Conservation (phyloP, 2,888 invertebrate genomes). For the Hemistola chrysoprasaria region DNA sequence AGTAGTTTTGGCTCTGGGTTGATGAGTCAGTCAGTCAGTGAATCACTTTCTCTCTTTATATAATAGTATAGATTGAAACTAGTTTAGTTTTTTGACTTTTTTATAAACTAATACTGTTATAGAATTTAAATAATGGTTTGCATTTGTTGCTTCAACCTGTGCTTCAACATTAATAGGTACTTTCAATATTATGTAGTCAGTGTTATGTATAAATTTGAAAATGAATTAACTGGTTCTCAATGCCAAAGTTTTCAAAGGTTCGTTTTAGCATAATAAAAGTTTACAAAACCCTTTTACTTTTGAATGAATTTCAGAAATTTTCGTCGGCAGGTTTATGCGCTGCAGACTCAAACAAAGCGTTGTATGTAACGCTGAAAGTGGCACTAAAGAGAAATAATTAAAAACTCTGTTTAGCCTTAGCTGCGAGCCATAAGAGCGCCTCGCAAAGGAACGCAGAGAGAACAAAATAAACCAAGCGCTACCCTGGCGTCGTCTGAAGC, state of each 20-base stretch:
- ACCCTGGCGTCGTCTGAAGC: slow-evolving; percentile 48
- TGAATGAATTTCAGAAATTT: slow-evolving; percentile 1
- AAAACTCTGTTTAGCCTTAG: slow-evolving; percentile 75
- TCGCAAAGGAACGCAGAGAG: slow-evolving; percentile 64
- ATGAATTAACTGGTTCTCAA: slow-evolving; percentile 5
- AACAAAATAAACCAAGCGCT: slow-evolving; percentile 66
- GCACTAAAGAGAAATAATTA: slow-evolving; percentile 79
- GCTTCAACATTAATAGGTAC: too few species aligned
- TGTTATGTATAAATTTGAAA: too few species aligned
- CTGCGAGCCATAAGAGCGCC: slow-evolving; percentile 67
- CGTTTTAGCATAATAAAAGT: neutral
- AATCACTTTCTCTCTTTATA: too few species aligned
- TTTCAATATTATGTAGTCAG: too few species aligned
- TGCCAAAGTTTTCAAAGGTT: too few species aligned
- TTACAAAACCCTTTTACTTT: neutral
- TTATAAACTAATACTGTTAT: too few species aligned
- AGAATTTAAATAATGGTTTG: too few species aligned
- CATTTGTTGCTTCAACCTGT: too few species aligned
- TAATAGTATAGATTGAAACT: too few species aligned
- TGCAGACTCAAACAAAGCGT: slow-evolving; percentile 41
- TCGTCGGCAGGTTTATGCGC: slow-evolving; percentile 9
- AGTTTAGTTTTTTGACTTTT: too few species aligned
- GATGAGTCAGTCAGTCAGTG: too few species aligned
- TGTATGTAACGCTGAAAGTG: slow-evolving; percentile 61
- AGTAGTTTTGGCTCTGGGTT: too few species aligned